phyloP scores from a whole-genome alignment of 2,888 invertebrate species.

The Sympetrum striolatum region DNA sequence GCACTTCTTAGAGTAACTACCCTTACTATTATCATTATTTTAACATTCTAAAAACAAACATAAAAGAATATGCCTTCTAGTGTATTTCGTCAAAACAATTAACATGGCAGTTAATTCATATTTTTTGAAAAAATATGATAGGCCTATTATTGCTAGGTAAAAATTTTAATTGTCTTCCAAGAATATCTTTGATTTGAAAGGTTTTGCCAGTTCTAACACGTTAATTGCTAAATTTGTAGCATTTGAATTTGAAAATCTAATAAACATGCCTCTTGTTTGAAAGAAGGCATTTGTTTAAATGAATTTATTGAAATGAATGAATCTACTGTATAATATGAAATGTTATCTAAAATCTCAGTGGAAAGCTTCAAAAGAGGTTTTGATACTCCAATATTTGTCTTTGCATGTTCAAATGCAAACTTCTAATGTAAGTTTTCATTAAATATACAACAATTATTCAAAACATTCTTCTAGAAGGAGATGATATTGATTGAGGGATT shows the following conservation, averaged over 20 bases:
- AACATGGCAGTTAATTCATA: background rate
- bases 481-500: background rate
- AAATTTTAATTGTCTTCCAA: constrained; percentile 14
- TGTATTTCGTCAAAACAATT: background rate
- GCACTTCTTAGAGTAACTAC: background rate
- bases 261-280: background rate
- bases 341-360: background rate
- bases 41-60: background rate
- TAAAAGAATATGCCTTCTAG: background rate
- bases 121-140: background rate
- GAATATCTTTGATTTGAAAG: constrained; percentile 1
- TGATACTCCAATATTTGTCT: background rate
- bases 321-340: background rate
- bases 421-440: background rate
- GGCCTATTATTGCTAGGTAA: background rate
- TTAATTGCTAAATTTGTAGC: background rate
- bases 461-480: constrained; percentile 18
- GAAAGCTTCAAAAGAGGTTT: background rate
- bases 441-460: background rate
- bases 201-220: background rate
- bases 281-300: constrained; percentile 6
- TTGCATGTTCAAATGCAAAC: background rate
- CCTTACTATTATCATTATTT: background rate
- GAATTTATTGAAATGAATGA: background rate
- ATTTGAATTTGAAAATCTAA: background rate